These are phyloP conservation scores for Brachyhypopomus gauderio DNA, from an alignment of 2,113 vertebrate species.

Conservation along the genomic window DNA sequence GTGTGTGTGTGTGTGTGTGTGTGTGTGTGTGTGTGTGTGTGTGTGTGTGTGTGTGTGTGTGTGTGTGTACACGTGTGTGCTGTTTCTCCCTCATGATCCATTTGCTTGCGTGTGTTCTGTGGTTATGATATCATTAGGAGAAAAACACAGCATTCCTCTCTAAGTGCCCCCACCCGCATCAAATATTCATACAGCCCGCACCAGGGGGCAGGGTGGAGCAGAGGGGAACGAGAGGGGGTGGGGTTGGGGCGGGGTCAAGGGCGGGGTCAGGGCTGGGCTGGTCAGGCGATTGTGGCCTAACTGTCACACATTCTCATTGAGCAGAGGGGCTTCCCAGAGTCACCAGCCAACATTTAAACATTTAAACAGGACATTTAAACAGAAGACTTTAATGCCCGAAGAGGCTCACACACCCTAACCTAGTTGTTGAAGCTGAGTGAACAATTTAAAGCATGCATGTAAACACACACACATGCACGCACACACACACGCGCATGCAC, in stretches of 20 bases:
- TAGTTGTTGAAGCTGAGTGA: not conserved
- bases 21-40: slow-evolving; percentile 58
- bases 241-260: not conserved
- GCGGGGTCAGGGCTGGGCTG: not conserved
- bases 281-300: slow-evolving; percentile 25
- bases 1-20: slow-evolving; percentile 52
- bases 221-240: not conserved
- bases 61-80: slow-evolving; percentile 12
- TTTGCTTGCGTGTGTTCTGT: slow-evolving; percentile 77
- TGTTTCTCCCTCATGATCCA: slow-evolving; percentile 62
- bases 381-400: slow-evolving; percentile 61
- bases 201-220: slow-evolving; percentile 32
- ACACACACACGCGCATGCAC: too few relatives aligned
- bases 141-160: slow-evolving; percentile 77
- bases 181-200: slow-evolving; percentile 80
- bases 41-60: not conserved
- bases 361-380: slow-evolving; percentile 48
- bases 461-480: not conserved
- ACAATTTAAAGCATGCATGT: not conserved
- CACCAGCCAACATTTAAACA: slow-evolving; percentile 57
- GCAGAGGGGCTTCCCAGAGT: slow-evolving; percentile 70
- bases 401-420: not conserved
- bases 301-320: slow-evolving; percentile 59
- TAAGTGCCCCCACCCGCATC: slow-evolving; percentile 80
- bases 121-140: slow-evolving; percentile 83